Base-by-base conservation (phyloP, 2,113 vertebrate species). In the Nerophis lumbriciformis region DNA sequence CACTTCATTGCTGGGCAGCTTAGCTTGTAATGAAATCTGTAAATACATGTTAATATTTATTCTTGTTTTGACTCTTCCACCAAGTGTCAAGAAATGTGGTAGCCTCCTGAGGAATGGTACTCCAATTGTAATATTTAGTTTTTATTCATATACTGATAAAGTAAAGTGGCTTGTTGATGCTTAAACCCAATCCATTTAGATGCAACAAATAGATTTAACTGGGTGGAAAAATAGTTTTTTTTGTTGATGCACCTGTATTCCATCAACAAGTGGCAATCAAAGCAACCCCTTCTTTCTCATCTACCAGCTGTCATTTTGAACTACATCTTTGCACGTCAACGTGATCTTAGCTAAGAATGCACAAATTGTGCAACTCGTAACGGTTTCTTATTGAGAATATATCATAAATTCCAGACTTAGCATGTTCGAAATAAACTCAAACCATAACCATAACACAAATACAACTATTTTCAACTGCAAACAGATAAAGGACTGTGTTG, bases 171-270 rank as follows among this genome's bases (percentile, higher is more conserved):
- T 65, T 66, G 10, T 69, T 49, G 44, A 28, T 3, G 1, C 39
- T 65, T 57, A 53, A 54, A 37, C 21, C 37, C 42, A 61, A 66
- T 59, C 50, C 54, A 54, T 42, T 64, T 44, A 38, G 38, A 58
- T 3, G 7, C 19, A 68, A 61, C 69, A 59, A 66, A 63, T 19
- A 56, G 19, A 61, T 68, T 63, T 62, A 76, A 65, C 69, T 79
- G 66, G 14, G 39, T 45, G 12, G 39, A 73, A 69, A 60, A 59
- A 36, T 45, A n/a, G 37, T 69, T 65, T 52, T 60, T 71, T 61
- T 48, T 61, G 65, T 70, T 77, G 53, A 66, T 66, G 75, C 73
- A 78, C 68, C 57, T 76, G 68, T 57, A 68, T 68, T 71, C 62
- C 51, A 53, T 67, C 49, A 58, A 36, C 63, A 42, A 76, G 64